These are phyloP conservation scores for Rynchops niger DNA, from an alignment of 2,113 vertebrate genomes.

Conservation along the genomic window DNA sequence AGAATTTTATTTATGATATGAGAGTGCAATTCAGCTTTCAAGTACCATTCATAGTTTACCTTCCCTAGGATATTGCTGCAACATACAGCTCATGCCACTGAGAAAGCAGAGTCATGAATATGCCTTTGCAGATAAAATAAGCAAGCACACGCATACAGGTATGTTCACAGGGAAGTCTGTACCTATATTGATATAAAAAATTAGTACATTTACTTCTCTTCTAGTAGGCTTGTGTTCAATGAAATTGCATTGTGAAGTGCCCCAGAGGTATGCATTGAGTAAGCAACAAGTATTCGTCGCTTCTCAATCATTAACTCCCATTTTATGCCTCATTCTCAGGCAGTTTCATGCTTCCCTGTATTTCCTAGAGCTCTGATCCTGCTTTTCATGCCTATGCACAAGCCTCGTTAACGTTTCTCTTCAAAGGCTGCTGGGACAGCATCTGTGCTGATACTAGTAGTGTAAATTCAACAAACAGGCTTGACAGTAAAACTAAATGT, in stretches of 20 bases:
- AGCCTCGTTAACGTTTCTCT: background rate
- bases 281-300: background rate
- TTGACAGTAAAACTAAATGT: background rate
- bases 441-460: background rate
- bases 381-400: background rate
- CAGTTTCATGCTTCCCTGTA: slow-evolving; percentile 7
- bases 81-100: background rate
- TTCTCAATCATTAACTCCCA: slow-evolving; percentile 18
- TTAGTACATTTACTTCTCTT: background rate
- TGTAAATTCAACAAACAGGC: background rate
- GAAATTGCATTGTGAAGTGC: background rate
- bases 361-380: slow-evolving; percentile 29
- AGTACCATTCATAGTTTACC: background rate
- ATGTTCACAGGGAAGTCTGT: background rate
- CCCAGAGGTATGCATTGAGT: background rate
- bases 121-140: background rate
- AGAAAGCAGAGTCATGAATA: background rate
- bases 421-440: background rate
- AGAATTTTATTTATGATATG: background rate
- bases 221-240: background rate
- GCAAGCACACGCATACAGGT: background rate
- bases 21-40: background rate
- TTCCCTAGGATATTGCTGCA: background rate
- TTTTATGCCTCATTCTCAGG: slow-evolving; percentile 22
- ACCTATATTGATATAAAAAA: background rate